Conservation (phyloP, 2,888 invertebrate genomes). For the Lasioglossum zephyrum region DNA sequence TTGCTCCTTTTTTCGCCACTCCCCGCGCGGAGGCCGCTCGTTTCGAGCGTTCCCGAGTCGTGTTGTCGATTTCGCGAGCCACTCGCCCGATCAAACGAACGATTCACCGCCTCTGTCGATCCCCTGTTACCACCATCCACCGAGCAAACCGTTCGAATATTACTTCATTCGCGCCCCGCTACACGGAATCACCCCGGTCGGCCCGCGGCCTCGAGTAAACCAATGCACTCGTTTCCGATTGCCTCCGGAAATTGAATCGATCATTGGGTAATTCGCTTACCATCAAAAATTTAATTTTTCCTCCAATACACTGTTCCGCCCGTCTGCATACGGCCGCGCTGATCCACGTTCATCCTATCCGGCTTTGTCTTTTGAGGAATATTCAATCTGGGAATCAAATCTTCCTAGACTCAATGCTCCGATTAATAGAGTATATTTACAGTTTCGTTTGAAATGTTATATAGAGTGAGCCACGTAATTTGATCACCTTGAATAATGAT, state of each 20-base stretch:
- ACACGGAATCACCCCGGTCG: not conserved
- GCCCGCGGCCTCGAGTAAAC: not conserved
- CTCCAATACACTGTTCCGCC: not conserved
- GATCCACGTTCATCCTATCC: not conserved
- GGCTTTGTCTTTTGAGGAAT: not conserved
- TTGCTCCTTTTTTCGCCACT: constrained; percentile 12
- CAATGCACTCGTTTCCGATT: not conserved
- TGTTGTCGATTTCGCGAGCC: constrained; percentile 7
- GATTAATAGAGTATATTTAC: not conserved
- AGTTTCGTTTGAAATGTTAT: no score
- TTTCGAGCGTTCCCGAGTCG: not conserved
- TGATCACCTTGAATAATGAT: no score
- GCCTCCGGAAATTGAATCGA: not conserved
- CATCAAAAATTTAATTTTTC: not conserved
- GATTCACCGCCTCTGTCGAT: not conserved
- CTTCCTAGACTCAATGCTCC: not conserved
- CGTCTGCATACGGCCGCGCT: not conserved
- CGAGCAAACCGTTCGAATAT: not conserved
- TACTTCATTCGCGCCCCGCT: constrained; percentile 5
- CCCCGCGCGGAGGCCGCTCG: not conserved
- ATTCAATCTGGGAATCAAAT: not conserved
- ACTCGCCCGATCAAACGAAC: constrained; percentile 9
- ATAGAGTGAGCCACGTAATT: no score
- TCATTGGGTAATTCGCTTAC: not conserved
- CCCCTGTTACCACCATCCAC: not conserved